Conservation (phyloP, 2,797 vertebrate genomes). For the Centropyge bicolor region DNA sequence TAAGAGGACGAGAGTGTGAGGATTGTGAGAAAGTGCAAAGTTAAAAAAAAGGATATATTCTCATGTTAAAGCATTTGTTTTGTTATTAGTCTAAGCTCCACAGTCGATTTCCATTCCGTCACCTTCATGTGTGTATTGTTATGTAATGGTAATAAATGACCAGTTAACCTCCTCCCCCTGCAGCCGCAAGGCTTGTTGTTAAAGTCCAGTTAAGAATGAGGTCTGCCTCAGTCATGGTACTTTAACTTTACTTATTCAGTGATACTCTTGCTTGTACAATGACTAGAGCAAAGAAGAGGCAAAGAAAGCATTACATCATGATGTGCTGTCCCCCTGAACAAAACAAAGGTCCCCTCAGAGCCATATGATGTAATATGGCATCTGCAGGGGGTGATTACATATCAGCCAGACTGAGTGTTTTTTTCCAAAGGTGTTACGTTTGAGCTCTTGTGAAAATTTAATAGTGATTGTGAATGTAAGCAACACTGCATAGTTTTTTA, state of each 20-base stretch:
- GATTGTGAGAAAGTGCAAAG: background rate
- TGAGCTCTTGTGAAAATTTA: background rate
- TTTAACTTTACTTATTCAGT: background rate
- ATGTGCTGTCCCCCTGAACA: background rate
- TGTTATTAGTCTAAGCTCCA: background rate
- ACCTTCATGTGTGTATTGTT: background rate
- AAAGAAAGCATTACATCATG: background rate
- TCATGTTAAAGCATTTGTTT: background rate
- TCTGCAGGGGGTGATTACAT: background rate
- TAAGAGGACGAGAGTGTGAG: background rate
- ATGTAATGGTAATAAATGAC: conserved; percentile 3
- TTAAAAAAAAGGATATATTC: background rate
- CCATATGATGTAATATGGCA: background rate
- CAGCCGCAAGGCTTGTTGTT: background rate
- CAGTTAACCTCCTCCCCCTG: background rate
- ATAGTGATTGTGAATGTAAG: background rate
- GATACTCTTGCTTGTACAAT: background rate
- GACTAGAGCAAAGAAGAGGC: no score
- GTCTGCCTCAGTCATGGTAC: background rate
- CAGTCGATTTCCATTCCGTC: background rate
- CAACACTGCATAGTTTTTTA: background rate
- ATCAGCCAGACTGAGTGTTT: background rate
- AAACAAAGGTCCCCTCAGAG: conserved; percentile 9
- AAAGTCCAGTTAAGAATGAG: background rate
- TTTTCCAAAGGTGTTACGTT: background rate